Base-by-base conservation (phyloP, 2,797 vertebrate species). In the Cephalopachus bancanus region DNA sequence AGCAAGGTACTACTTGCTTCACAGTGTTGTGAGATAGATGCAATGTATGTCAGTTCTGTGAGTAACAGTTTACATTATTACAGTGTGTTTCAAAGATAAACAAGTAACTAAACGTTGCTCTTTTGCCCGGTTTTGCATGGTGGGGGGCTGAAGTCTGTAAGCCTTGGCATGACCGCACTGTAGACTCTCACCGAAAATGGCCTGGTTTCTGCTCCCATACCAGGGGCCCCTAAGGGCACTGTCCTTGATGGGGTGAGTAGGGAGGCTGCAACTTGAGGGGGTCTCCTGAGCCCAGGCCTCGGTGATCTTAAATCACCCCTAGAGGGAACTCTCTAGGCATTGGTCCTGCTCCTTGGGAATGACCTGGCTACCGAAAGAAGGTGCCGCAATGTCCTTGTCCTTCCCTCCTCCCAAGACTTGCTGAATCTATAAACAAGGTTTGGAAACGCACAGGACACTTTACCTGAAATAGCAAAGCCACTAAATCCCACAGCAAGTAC, bases 401-500 rank as follows among this genome's bases (percentile, higher is more conserved):
- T 80, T 83, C 71, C 57, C 83, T 72, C 49, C 57, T 91, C 51
- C 28, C 44, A 53, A 64, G 67, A 76, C 28, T 60, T 51, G 3
- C 59, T 84, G 49, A 49, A 55, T 84, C 72, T 65, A 14, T 74
- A 72, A 22, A 76, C 79, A 74, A 83, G 20, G 65, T n/a, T 4
- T 78, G 69, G 71, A 92, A 89, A 74, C 53, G 10, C 67, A 84
- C 62, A 89, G 49, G 7, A 86, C 79, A 79, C 94, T 94, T 98
- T 99, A 99, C 99, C 99, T 99, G 99, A 99, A 98, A 99, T 99
- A 94, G 99, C 99, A 97, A 99, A 99, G 97, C 99, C 99, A 76
- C 99, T 99, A 98, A 99, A 99, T 88, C 99, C 99, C 28, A 99
- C 99, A 78, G 99, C 99, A 95, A 99, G 98, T 78, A 99, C 99